Base-by-base conservation (phyloP, 2,797 vertebrate genomes). In the Sciurus vulgaris region DNA sequence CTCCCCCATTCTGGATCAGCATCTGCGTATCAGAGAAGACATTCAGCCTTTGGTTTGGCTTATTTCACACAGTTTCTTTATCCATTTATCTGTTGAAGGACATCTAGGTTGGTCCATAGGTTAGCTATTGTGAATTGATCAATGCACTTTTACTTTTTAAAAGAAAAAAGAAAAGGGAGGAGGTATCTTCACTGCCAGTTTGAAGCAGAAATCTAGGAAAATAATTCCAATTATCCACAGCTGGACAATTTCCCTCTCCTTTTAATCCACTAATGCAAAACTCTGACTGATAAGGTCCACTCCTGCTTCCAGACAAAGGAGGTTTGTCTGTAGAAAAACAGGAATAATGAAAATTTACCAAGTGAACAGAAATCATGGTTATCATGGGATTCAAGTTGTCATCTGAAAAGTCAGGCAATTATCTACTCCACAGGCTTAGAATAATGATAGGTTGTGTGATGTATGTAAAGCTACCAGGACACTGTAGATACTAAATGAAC, bases 331-430 rank as follows among this genome's bases (percentile, higher is more conserved):
- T 3, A 84, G 72, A 41, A 67, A 51, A 88, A 38, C 1, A 7
- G 33, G 26, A 28, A 90, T 30, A 33, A 41, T 44, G 7, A 72
- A 14, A 69, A 83, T 41, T 56, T 38, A 82, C 8, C 59, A 70
- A 47, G 1, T 20, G 35, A 4, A 54, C 14, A 3, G 15, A 70
- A 89, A 76, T 5, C 82, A 70, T 7, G 38, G 35, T 56, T 77
- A 63, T 61, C 35, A 70, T 0, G 3, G 33, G 20, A 61, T 15
- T 90, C 35, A 6, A 33, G 5, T 7, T 24, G 9, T 86, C 78
- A 47, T 65, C 41, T 86, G 63, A 94, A 94, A 96, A 49, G 20
- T 51, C 18, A 73, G 28, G n/a, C 14, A 38, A 82, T 65, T 56
- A 65, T 35, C 92, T 63, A 28, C 20, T 28, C 20, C 28, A 38